Base-by-base conservation (phyloP, 1,140 invertebrate species). In the Nephila pilipes region DNA sequence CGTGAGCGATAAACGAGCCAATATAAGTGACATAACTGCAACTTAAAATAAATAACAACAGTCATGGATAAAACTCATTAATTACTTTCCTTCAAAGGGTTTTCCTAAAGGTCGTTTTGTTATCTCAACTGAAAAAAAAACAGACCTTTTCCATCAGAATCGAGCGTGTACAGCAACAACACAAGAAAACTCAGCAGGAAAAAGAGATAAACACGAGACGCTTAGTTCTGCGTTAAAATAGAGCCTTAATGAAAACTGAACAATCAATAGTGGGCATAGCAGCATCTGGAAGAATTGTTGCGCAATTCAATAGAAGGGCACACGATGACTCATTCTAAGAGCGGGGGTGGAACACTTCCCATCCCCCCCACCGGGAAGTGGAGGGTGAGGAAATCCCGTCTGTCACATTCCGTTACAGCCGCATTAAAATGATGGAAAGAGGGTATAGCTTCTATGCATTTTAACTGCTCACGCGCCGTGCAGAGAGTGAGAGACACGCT, bases 351-450 rank as follows among this genome's bases (percentile, higher is more conserved):
- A 10, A 54, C n/a, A 58, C 12, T 38, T n/a, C 10, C 32, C 22
- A 36, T 36, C 38, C 29, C 57, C 57, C 57, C 16, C 57, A 22
- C 16, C 16, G 57, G 57, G 57, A 22, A 22, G n/a, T 25, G n/a
- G n/a, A 25, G 63, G 36, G 36, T 55, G 36, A 55, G 80, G 80
- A 55, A 83, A 83, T 83, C 80, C 80, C 36, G 36, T 25, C 20
- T 54, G 85, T 87, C 85, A 87, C 85, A 87, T 87, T 87, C 58
- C 85, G 85, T 87, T 87, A 69, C 85, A 65, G 85, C 8, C 29
- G 85, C 60, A 87, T 87, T 87, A 87, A 69, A 63, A 54, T 87
- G 85, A 87, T 87, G 63, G 60, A 87, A 75, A 75, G 32, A 60
- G 36, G 60, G 32, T 8, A 36, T 58, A n/a, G 63, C 25, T 29